Evolutionary conservation across 2,113 vertebrate species (phyloP).

Genomic region (Cebus imitator): DNA sequence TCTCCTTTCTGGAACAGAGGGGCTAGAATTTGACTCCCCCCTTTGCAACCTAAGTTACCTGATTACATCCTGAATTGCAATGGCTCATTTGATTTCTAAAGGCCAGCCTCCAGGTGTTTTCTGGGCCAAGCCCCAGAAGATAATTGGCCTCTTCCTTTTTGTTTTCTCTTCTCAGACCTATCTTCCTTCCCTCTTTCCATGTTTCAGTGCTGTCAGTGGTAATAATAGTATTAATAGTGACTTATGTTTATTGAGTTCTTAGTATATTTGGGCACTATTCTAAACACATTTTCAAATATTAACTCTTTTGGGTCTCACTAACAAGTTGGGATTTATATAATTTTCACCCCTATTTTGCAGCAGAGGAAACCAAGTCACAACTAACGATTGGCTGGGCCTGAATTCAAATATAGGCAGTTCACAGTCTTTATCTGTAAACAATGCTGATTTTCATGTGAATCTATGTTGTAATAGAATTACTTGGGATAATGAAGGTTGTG

Average conservation of each 20-base stretch:
- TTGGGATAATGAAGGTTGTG: background rate
- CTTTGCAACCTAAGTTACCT: background rate
- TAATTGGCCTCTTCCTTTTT: background rate
- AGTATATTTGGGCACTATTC: background rate
- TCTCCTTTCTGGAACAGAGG: background rate
- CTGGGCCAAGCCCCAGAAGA: background rate
- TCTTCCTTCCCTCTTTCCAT: background rate
- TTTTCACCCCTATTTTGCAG: background rate
- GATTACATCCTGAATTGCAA: background rate
- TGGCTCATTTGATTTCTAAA: background rate
- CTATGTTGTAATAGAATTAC: background rate
- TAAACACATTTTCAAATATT: background rate
- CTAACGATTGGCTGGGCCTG: background rate
- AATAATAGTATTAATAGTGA: background rate
- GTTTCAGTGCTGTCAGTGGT: background rate
- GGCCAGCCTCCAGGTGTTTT: background rate
- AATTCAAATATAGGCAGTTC: background rate
- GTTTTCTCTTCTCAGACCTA: background rate
- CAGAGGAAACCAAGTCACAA: background rate
- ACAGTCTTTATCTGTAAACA: background rate
- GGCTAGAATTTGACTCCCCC: background rate
- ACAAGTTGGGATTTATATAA: background rate
- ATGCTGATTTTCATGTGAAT: background rate
- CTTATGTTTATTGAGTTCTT: background rate
- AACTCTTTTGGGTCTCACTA: background rate